phyloP scores from a whole-genome alignment of 2,113 vertebrate species.

The Herpetotheres cachinnans region DNA sequence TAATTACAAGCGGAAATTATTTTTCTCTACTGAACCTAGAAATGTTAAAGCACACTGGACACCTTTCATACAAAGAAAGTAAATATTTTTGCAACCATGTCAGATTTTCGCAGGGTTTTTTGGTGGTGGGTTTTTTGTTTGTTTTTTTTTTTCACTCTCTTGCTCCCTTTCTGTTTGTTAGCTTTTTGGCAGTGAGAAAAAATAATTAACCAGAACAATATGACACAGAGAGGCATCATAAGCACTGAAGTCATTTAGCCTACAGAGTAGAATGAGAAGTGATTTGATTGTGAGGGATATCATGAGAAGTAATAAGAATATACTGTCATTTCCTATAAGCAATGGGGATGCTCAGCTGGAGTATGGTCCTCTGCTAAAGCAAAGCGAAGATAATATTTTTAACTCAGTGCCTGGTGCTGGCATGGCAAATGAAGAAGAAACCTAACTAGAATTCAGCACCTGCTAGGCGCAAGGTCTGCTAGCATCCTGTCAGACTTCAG shows the following conservation, averaged over 20 bases:
- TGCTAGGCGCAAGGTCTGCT: not conserved
- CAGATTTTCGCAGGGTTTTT: not conserved
- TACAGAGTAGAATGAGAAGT: slow-evolving; percentile 10
- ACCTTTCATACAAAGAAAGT: not conserved
- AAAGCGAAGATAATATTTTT: not conserved
- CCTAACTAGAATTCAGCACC: not conserved
- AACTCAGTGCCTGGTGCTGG: not conserved
- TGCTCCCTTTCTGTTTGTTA: not conserved
- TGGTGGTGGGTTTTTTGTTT: no score
- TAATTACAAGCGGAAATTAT: not conserved
- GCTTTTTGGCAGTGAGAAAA: not conserved
- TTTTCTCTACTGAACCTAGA: not conserved
- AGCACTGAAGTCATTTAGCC: not conserved
- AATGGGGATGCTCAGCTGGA: not conserved
- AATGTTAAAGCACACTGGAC: not conserved
- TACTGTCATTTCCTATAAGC: not conserved
- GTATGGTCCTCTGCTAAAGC: not conserved
- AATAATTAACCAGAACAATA: not conserved
- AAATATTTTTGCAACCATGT: not conserved
- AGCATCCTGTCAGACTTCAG: not conserved
- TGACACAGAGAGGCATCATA: not conserved
- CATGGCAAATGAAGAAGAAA: not conserved
- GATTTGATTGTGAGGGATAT: slow-evolving; percentile 11
- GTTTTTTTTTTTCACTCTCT: not conserved
- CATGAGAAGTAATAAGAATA: not conserved